phyloP scores from a whole-genome alignment of 2,888 invertebrate genomes.

The Calephelis perditalis region DNA sequence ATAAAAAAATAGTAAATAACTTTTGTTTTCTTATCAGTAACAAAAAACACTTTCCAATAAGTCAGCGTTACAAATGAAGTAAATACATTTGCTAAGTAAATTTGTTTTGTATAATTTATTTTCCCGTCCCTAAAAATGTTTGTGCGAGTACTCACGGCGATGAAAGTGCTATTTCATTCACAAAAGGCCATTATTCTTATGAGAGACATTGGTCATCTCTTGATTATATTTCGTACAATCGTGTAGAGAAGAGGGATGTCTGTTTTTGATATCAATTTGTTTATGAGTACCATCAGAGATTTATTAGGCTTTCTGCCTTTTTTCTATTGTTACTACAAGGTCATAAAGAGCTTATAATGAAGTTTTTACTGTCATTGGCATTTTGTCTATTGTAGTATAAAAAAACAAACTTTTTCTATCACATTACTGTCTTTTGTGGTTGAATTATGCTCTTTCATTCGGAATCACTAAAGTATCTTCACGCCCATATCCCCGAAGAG shows the following conservation, averaged over 20 bases:
- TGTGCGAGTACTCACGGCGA: slow-evolving; percentile 14
- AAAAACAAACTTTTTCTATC: too few species aligned
- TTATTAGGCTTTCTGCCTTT: slow-evolving; percentile 4
- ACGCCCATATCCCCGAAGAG: too few species aligned
- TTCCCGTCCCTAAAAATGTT: background rate
- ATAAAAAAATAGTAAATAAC: too few species aligned
- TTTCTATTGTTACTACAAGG: background rate
- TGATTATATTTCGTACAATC: slow-evolving; percentile 16
- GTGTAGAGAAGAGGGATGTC: slow-evolving; percentile 2
- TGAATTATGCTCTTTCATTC: too few species aligned
- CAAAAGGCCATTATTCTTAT: slow-evolving; percentile 19
- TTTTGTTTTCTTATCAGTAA: too few species aligned
- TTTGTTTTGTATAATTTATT: slow-evolving; percentile 1
- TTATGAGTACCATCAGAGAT: background rate
- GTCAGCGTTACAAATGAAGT: too few species aligned
- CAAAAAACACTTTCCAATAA: too few species aligned
- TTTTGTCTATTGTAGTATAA: too few species aligned
- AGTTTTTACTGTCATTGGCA: too few species aligned
- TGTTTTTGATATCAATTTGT: slow-evolving; percentile 17
- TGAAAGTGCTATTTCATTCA: slow-evolving; percentile 14
- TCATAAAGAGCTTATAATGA: too few species aligned
- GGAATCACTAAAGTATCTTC: too few species aligned
- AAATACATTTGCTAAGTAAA: background rate
- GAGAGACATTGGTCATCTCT: slow-evolving; percentile 18
- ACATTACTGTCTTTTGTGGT: too few species aligned